Percentiles rank a stretch among this genome's conserved stretches.
Conservation (phyloP, 2,797 vertebrate genomes). For the Danio jaintianensis region DNA sequence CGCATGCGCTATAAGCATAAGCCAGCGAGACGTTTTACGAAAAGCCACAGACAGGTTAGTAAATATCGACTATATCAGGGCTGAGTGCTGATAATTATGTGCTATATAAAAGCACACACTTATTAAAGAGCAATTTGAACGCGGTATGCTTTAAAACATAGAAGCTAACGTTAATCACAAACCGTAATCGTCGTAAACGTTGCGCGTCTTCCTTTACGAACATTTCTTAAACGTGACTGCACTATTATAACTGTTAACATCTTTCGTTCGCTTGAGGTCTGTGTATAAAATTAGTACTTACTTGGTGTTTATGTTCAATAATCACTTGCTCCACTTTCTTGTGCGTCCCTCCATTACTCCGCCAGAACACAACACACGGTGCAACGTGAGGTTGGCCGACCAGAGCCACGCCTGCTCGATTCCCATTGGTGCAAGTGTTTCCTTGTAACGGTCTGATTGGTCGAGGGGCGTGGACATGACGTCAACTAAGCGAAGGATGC, state of each 20-base stretch:
- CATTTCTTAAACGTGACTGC: not conserved
- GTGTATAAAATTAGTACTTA: not conserved
- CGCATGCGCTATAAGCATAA: not conserved
- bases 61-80: not conserved
- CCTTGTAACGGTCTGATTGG: slow-evolving; percentile 22
- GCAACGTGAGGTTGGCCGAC: slow-evolving; percentile 74
- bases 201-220: not conserved
- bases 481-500: not conserved
- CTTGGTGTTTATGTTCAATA: slow-evolving; percentile 12
- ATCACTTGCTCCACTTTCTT: slow-evolving; percentile 38
- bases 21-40: not conserved
- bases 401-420: slow-evolving; percentile 57
- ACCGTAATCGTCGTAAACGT: not conserved
- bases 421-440: slow-evolving; percentile 59
- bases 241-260: no score
- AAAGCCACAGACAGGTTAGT: not conserved
- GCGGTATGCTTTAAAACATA: not conserved
- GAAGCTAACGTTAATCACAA: not conserved
- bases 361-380: slow-evolving; percentile 68
- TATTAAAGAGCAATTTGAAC: not conserved
- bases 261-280: not conserved
- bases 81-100: not conserved
- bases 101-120: no score
- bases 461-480: slow-evolving; percentile 34
- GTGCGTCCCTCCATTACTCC: slow-evolving; percentile 15